Percentiles rank a stretch among this genome's conserved stretches.
phyloP scores from a whole-genome alignment of 2,888 invertebrate species.

The Hartigia nigra region DNA sequence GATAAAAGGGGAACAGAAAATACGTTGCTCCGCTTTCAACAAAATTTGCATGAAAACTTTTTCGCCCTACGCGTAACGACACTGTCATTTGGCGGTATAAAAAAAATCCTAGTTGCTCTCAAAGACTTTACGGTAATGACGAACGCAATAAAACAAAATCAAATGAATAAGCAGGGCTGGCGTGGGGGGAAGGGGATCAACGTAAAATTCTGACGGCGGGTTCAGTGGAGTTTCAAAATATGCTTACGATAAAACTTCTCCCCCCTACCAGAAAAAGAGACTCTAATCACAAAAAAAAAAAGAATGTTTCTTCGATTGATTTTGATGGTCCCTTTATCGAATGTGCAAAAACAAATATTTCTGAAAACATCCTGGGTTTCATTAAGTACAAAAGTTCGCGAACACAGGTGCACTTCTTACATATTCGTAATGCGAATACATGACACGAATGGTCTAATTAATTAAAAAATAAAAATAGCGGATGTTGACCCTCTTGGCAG shows the following conservation, averaged over 20 bases:
- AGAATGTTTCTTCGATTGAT: not conserved
- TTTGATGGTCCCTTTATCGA: conserved; percentile 30
- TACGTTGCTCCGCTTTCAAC: not conserved
- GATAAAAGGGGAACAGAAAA: conserved; percentile 24
- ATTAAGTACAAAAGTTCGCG: conserved; percentile 45
- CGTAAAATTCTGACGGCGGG: not conserved
- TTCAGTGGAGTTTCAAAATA: not conserved
- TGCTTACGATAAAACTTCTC: not conserved
- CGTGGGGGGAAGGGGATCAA: not conserved
- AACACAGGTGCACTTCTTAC: conserved; percentile 20
- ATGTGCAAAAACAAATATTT: conserved; percentile 18
- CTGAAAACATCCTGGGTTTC: conserved; percentile 20
- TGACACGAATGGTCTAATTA: not conserved
- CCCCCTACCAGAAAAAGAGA: not conserved
- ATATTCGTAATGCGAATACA: not conserved
- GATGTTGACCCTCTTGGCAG: not conserved
- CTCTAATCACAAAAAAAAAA: not conserved
- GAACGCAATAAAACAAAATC: conserved; percentile 1
- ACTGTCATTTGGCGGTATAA: not conserved
- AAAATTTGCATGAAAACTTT: not conserved
- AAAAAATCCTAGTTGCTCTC: not conserved
- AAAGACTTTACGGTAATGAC: conserved; percentile 2
- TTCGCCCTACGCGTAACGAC: not conserved
- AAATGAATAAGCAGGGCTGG: conserved; percentile 19
- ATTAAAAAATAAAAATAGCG: not conserved